A percentile compares a stretch with the other conserved stretches of the same genome.
phyloP scores from a whole-genome alignment of 2,113 vertebrate species.

The Chiloscyllium plagiosum region DNA sequence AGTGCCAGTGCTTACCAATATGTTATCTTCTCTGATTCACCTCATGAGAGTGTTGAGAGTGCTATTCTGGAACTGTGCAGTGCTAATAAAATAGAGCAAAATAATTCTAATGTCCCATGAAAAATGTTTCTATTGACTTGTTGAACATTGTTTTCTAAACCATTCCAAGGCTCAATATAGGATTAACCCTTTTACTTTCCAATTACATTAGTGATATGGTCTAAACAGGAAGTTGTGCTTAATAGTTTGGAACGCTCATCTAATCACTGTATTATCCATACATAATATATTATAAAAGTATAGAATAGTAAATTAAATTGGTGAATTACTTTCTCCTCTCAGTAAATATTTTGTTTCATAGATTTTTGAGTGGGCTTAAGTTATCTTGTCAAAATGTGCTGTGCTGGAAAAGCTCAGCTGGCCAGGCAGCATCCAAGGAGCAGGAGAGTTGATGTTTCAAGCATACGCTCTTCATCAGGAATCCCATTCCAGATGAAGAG shows the following conservation, averaged over 20 bases:
- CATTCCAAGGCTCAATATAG: background rate
- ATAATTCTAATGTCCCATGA: too few species aligned
- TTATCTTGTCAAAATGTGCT: too few species aligned
- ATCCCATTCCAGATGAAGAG: too few species aligned
- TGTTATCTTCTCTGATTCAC: too few species aligned
- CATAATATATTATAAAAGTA: background rate
- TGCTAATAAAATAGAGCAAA: too few species aligned
- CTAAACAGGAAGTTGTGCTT: background rate
- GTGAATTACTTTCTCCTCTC: background rate
- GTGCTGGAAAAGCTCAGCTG: too few species aligned
- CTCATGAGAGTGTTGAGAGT: too few species aligned
- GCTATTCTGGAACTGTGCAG: too few species aligned
- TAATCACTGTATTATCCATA: background rate
- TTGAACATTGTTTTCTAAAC: background rate
- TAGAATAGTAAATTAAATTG: background rate
- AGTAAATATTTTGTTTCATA: background rate
- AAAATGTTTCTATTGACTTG: conserved; percentile 7
- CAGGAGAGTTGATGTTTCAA: too few species aligned
- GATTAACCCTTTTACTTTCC: background rate
- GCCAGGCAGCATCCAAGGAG: too few species aligned
- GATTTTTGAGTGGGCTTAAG: background rate
- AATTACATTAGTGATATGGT: background rate
- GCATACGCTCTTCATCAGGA: too few species aligned
- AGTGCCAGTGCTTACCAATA: too few species aligned
- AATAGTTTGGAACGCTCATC: background rate